A percentile compares a stretch with the other conserved stretches of the same genome.
Evolutionary conservation across 2,797 vertebrate species (phyloP).

Genomic region (Acropternis orthonyx): DNA sequence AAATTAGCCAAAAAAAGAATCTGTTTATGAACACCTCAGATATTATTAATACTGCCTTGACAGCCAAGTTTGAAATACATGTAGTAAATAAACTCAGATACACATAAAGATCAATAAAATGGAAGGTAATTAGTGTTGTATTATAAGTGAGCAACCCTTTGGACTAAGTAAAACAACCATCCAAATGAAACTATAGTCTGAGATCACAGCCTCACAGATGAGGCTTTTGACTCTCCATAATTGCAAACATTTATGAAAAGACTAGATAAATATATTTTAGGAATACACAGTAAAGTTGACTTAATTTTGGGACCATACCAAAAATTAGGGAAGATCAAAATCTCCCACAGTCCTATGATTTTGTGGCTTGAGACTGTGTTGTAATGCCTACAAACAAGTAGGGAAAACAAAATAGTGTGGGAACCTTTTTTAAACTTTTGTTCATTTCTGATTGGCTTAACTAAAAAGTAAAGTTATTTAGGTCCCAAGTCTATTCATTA

Average conservation of each 20-base stretch:
- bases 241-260: background rate
- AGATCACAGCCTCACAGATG: background rate
- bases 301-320: background rate
- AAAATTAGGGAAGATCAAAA: background rate
- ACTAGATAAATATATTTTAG: background rate
- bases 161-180: background rate
- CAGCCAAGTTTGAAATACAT: background rate
- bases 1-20: background rate
- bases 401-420: background rate
- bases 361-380: background rate
- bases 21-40: background rate
- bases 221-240: background rate
- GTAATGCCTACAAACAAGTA: background rate
- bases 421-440: background rate
- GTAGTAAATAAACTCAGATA: background rate
- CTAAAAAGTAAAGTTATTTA: background rate
- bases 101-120: background rate
- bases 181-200: background rate
- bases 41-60: background rate
- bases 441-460: background rate
- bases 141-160: background rate
- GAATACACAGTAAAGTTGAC: background rate
- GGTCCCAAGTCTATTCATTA: background rate
- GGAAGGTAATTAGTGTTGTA: background rate
- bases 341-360: background rate